phyloP scores from a whole-genome alignment of 2,113 vertebrate species.

The Eira barbara region DNA sequence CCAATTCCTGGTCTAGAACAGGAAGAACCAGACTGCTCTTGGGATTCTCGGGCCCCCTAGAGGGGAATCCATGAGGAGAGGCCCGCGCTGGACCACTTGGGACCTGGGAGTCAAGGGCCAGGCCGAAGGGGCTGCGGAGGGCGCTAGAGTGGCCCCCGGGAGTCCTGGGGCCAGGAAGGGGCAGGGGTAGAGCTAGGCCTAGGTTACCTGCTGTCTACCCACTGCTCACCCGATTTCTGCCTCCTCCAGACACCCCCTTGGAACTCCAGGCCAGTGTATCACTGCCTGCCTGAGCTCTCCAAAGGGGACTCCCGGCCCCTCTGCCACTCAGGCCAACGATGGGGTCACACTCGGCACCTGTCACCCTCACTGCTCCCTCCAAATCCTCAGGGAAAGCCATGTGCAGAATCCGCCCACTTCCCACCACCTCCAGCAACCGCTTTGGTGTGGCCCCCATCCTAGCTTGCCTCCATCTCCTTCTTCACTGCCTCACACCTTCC shows the following conservation, averaged over 20 bases:
- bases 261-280: neutral
- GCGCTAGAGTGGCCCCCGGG: neutral
- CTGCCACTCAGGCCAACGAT: neutral
- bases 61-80: neutral
- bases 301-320: neutral
- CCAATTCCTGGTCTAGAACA: neutral
- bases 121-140: neutral
- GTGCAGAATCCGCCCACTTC: neutral
- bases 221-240: too few relatives aligned
- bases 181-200: neutral
- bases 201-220: too few relatives aligned
- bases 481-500: neutral
- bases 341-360: neutral
- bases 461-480: neutral
- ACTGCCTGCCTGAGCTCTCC: neutral
- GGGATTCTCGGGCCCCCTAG: rapidly evolving
- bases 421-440: neutral
- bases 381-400: too few relatives aligned
- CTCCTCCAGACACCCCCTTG: neutral
- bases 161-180: neutral
- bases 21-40: neutral
- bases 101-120: neutral
- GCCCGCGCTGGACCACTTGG: neutral
- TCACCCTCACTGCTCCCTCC: neutral
- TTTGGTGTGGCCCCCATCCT: neutral